Base-by-base conservation (phyloP, 2,797 vertebrate species). In the Coranthus polyacanthus region DNA sequence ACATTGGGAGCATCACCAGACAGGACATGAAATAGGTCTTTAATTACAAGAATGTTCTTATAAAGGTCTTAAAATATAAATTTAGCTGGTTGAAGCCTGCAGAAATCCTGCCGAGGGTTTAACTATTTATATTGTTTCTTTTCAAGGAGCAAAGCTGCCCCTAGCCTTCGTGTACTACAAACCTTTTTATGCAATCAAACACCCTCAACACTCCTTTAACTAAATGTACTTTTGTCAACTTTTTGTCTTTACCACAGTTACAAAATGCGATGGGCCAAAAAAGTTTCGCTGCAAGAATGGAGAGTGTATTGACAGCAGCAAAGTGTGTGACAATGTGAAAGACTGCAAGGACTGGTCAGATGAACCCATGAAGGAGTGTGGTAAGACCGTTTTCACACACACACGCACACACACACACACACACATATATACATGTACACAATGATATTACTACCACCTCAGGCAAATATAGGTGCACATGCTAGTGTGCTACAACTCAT, bases 341-440 rank as follows among this genome's bases (percentile, higher is more conserved):
- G 97, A 99, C 95, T 99, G 97, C 94, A 95, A 94, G 83, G 98
- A 99, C 90, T 96, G 96, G 96, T 99, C 98, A 38, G 98, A 99
- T 67, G 98, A 99, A 82, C 97, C 96, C 56, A 85, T 93, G 86
- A 98, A 97, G 87, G 96, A 98, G 87, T 99, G 97, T 58, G 96
- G 98, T 99, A 94, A 93, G 95, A 88, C 24, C 0, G 13, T 8
- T 9, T 44, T 18, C 18, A n/a, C n/a, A 36, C 49, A 18, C 21
- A 50, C 39, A 52, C 22, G 39, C 50, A 3, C 24, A 62, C 12
- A 37, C n/a, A n/a, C n/a, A n/a, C n/a, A n/a, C n/a, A n/a, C n/a
- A n/a, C n/a, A n/a, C n/a, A n/a, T n/a, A n/a, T n/a, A n/a, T 9
- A 38, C n/a, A 16, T 12, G 37, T 37, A 8, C 12, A 37, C 26